A percentile compares a stretch with the other conserved stretches of the same genome.
Evolutionary conservation across 1,140 invertebrate species (phyloP).

Genomic region (Pogonomyrmex californicus): DNA sequence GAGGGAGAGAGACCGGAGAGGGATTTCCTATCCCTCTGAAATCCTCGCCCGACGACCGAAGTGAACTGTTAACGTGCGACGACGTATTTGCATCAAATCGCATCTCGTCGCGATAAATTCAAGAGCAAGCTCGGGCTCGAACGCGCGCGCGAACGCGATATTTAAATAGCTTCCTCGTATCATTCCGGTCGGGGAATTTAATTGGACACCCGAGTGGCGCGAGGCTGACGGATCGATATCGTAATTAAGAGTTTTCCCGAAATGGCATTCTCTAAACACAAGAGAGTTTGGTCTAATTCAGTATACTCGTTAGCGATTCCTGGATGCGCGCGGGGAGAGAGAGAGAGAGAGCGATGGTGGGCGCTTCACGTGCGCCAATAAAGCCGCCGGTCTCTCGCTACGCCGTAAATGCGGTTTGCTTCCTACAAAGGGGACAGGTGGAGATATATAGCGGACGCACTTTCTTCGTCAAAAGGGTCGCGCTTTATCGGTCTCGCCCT

Average conservation of each 20-base stretch:
- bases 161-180: constrained; percentile 25
- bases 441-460: constrained; percentile 1
- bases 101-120: not conserved
- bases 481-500: constrained; percentile 7
- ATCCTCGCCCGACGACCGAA: not conserved
- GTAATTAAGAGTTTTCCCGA: constrained; percentile 51
- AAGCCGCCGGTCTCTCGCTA: not conserved
- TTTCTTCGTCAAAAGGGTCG: constrained; percentile 2
- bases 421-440: constrained; percentile 2
- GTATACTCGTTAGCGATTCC: constrained; percentile 25
- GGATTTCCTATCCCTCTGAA: not conserved
- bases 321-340: not conserved
- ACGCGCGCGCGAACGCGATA: not conserved
- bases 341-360: no score
- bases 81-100: not conserved
- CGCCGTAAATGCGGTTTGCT: constrained; percentile 27
- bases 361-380: constrained; percentile 2
- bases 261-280: constrained; percentile 33
- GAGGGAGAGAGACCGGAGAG: not conserved
- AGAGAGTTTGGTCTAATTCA: constrained; percentile 16
- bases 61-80: not conserved
- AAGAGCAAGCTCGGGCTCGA: not conserved
- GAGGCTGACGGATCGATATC: constrained; percentile 36
- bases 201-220: constrained; percentile 25
- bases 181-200: constrained; percentile 4